Evolutionary conservation across 2,888 invertebrate genomes (phyloP), one percentile per base, ranked within the genome.

Genomic region (Flexamia atlantica): DNA sequence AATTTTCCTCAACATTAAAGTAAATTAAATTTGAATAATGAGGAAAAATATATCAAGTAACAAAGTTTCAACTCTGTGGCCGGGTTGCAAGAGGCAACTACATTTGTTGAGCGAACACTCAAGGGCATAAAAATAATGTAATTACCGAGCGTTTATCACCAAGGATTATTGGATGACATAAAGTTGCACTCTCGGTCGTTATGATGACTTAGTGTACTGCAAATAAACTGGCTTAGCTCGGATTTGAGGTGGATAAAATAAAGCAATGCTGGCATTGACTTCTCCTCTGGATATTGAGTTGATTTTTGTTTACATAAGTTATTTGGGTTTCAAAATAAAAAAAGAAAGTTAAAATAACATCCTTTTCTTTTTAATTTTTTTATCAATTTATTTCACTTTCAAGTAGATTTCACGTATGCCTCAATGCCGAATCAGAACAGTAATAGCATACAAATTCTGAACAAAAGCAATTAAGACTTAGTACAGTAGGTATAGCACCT

Each of bases 151-250:
- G 30, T 76, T 46, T 50, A 50, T 76, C 76, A 76, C 30, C 2
- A 4, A 28, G 76, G 76, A 76, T 76, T 76, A 76, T 50, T 50
- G 76, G 30, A 72, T 72, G 36, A 72, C 72, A 72, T 42, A 36
- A 42, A 64, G 72, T 42, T 72, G 40, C 40, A 50, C 28, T 30
- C 42, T 28, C 25, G 76, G 42, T 25, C 76, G 40, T 76, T 76
- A 76, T 28, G 28, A 76, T 76, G 76, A 76, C 46, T 76, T 42
- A 76, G 76, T 36, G 72, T 30, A 72, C 72, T 72, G 72, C 72
- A 72, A 72, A 72, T 72, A 72, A 40, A 72, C 72, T 40, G 72
- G 42, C 72, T 72, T 42, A 72, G n/a, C 64, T 64, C 64, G 14
- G 53, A 53, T 46, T 46, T 46, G n/a, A 46, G 46, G 10, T 46